phyloP scores from a whole-genome alignment of 1,140 invertebrate genomes.

The Cyphomyrmex costatus region DNA sequence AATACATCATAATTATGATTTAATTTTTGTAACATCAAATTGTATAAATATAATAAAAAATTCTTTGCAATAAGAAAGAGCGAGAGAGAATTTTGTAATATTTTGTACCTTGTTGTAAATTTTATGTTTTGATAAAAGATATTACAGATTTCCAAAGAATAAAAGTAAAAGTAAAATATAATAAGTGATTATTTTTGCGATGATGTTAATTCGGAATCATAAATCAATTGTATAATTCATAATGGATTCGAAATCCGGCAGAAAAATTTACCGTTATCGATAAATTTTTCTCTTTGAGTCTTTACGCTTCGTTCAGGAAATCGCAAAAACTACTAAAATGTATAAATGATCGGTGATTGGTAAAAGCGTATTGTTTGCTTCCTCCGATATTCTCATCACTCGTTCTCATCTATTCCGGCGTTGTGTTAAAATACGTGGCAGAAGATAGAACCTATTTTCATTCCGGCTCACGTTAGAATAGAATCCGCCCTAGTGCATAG shows the following conservation, averaged over 20 bases:
- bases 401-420: conserved; percentile 34
- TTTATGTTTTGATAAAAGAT: neutral
- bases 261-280: neutral
- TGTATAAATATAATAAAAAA: neutral
- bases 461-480: conserved; percentile 31
- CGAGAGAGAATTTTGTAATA: neutral
- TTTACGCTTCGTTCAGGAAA: neutral
- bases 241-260: neutral
- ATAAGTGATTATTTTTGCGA: neutral
- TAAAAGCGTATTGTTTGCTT: conserved; percentile 30
- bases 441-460: conserved; percentile 55
- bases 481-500: conserved; percentile 44
- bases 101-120: conserved; percentile 5
- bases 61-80: neutral
- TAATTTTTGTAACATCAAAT: neutral
- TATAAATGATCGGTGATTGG: conserved; percentile 35
- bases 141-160: neutral
- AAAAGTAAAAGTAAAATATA: conserved; percentile 5
- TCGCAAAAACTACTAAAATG: conserved; percentile 25
- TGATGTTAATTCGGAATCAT: neutral
- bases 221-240: conserved; percentile 6
- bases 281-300: neutral
- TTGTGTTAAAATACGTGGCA: conserved; percentile 54
- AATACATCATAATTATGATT: too few species aligned
- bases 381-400: conserved; percentile 27